Evolutionary conservation across 2,888 invertebrate genomes (phyloP), one percentile per base, ranked within the genome.

Genomic region (Hirtodrosophila histrioides): DNA sequence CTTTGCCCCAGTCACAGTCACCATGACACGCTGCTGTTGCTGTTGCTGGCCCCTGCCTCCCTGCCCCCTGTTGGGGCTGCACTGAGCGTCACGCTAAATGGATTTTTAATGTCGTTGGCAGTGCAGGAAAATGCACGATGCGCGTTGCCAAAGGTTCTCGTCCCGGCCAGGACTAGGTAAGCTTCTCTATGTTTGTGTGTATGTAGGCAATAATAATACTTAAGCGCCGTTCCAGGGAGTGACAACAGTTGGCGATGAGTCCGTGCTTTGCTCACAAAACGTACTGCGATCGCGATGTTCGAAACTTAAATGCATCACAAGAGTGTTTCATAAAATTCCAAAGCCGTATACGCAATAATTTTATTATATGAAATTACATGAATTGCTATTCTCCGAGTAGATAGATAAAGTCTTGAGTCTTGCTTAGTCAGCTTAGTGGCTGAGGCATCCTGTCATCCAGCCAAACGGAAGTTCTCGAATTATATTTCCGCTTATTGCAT

Each of bases 51-150:
- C 17, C 33, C 45, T 31, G 36, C 51, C 43, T 11, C 27, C 62
- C 17, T 17, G 17, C 43, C 17, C 27, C 64, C 48, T 66, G 57
- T 33, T 51, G 49, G 10, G 61, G 61, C 49, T 82, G 86, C 82
- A 88, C 48, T 65, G 68, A 82, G 86, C 83, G 74, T 62, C 63
- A 67, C 70, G 71, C 76, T 88, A 89, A 88, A 89, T 88, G 89
- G 89, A 80, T 89, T 89, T 88, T 89, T 88, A 88, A 88, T 88
- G 88, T 89, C 73, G 76, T 78, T 75, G 76, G 51, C 76, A 85
- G 66, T 70, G 88, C 84, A 83, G 88, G 68, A 66, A 76, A 84
- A 83, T 64, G 64, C 62, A 57, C 64, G 36, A 29, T 44, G 41
- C 58, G 57, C 56, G 63, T 69, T 82, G 69, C 56, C 69, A 83